Evolutionary conservation across 1,140 invertebrate genomes (phyloP).

Genomic region (Argopecten irradians): DNA sequence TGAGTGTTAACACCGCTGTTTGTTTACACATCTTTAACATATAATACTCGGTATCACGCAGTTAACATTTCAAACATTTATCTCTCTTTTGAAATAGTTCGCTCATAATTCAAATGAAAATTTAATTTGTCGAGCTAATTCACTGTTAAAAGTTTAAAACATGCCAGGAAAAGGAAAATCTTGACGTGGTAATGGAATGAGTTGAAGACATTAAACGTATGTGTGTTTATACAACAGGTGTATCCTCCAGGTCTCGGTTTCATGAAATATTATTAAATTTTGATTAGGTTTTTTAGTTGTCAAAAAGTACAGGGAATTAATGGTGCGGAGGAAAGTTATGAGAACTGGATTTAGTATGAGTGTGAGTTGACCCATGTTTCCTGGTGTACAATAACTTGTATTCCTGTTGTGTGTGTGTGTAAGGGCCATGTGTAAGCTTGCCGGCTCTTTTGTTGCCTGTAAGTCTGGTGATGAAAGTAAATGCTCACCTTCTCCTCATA

Average conservation of each 20-base stretch:
- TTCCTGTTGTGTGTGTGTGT: background rate
- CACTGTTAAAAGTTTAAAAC: background rate
- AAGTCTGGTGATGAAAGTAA: background rate
- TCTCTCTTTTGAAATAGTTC: background rate
- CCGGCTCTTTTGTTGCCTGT: background rate
- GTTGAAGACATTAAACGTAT: background rate
- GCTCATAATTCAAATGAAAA: background rate
- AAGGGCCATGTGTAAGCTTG: background rate
- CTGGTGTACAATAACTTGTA: background rate
- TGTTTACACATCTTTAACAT: background rate
- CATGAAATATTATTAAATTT: background rate
- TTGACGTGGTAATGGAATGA: background rate
- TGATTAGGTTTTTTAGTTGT: conserved; percentile 1
- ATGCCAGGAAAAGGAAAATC: background rate
- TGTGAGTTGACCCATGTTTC: background rate
- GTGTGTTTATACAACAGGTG: background rate
- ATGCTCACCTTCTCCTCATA: background rate
- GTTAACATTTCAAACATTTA: background rate
- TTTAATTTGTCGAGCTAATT: background rate
- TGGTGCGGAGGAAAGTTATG: background rate
- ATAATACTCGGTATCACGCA: background rate
- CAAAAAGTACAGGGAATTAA: background rate
- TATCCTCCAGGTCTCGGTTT: background rate
- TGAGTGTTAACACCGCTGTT: background rate
- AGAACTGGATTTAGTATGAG: background rate